Evolutionary conservation across 1,140 invertebrate species (phyloP).

Genomic region (Trigoniulus corallinus): DNA sequence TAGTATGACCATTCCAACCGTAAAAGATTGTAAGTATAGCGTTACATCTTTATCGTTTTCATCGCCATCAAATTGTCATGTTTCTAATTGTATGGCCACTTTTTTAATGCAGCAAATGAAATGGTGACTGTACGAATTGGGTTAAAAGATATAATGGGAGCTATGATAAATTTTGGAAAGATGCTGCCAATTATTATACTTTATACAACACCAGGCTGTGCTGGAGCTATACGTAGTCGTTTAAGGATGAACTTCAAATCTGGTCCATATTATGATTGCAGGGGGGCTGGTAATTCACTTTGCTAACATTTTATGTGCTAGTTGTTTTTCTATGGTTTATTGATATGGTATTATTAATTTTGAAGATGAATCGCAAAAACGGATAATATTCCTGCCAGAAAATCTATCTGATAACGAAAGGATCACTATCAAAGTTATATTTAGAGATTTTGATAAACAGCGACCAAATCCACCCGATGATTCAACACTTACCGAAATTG

Average conservation of each 20-base stretch:
- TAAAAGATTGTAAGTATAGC: neutral
- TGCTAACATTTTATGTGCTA: constrained; percentile 37
- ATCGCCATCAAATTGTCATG: neutral
- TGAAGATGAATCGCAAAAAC: constrained; percentile 44
- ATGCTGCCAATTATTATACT: constrained; percentile 56
- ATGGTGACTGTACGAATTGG: neutral
- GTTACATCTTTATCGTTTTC: neutral
- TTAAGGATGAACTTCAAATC: constrained; percentile 42
- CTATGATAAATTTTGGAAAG: constrained; percentile 39
- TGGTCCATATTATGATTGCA: constrained; percentile 37
- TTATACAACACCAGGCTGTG: constrained; percentile 46
- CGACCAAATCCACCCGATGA: constrained; percentile 21
- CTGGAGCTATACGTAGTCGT: constrained; percentile 42
- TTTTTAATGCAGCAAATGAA: no score
- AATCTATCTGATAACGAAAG: constrained; percentile 44
- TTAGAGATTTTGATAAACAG: constrained; percentile 23
- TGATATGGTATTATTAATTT: constrained; percentile 12
- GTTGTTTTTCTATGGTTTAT: constrained; percentile 8
- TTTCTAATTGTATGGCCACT: no score
- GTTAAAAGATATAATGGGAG: neutral
- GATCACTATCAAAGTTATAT: constrained; percentile 43
- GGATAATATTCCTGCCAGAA: constrained; percentile 60
- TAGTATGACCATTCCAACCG: constrained; percentile 14
- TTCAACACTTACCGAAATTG: constrained; percentile 45
- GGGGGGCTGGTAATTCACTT: constrained; percentile 18